Percentiles rank a stretch among this genome's conserved stretches.
phyloP scores from a whole-genome alignment of 1,140 invertebrate species.

The Heliconius hermathena region DNA sequence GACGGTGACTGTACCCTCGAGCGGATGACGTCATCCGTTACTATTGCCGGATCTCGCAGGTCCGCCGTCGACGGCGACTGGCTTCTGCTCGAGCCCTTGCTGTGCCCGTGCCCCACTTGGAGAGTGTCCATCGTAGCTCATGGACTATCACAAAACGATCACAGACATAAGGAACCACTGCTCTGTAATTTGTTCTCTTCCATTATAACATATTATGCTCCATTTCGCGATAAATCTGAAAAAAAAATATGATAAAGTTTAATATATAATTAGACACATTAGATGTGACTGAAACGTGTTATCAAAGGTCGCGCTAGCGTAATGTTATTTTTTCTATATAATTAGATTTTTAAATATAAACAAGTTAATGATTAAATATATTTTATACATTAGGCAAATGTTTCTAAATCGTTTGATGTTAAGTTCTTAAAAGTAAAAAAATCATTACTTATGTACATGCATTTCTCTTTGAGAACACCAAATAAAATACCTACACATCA shows the following conservation, averaged over 20 bases:
- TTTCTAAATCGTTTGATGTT: background rate
- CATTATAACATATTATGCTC: constrained; percentile 13
- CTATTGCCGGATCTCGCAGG: constrained; percentile 64
- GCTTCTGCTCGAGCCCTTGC: constrained; percentile 73
- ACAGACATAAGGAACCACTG: constrained; percentile 29
- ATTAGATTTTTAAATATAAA: constrained; percentile 1
- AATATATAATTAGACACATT: constrained; percentile 16
- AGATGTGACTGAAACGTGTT: constrained; percentile 5
- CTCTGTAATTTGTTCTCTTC: constrained; percentile 3
- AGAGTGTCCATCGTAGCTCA: constrained; percentile 64
- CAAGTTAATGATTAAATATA: background rate
- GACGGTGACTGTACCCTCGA: constrained; percentile 72
- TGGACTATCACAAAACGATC: constrained; percentile 36
- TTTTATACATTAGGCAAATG: background rate
- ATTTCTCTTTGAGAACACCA: too few relatives aligned
- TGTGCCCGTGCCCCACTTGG: constrained; percentile 67
- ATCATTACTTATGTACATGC: too few relatives aligned
- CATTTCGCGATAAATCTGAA: constrained; percentile 21
- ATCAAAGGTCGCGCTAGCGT: constrained; percentile 17
- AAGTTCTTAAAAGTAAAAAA: background rate
- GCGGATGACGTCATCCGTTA: constrained; percentile 73
- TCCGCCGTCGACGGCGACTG: constrained; percentile 76
- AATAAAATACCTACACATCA: too few relatives aligned
- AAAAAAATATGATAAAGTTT: constrained; percentile 17
- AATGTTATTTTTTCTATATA: background rate